Percentiles rank a stretch among this genome's conserved stretches.
These are phyloP conservation scores for Aphelinus atriplicis DNA, from an alignment of 1,140 invertebrate species.

Conservation along the genomic window DNA sequence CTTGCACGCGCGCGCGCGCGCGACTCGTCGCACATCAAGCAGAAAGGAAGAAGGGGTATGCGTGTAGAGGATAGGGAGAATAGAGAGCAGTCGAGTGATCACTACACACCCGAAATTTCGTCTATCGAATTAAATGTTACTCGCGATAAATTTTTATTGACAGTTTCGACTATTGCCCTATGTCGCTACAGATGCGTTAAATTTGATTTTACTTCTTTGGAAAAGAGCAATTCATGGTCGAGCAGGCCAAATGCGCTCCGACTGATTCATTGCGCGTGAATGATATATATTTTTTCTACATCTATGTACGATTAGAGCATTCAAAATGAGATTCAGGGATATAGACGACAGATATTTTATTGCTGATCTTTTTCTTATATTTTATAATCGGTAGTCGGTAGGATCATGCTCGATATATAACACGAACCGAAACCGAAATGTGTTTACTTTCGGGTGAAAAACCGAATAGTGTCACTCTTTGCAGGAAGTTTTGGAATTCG, in stretches of 20 bases:
- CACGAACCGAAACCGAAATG: too few species aligned
- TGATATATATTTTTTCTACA: too few species aligned
- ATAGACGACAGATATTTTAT: too few species aligned
- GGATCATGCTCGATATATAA: too few species aligned
- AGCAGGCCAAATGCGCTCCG: conserved; percentile 42
- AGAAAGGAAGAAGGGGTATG: conserved; percentile 25
- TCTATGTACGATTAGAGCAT: too few species aligned
- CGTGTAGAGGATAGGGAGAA: conserved; percentile 31
- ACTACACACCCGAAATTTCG: conserved; percentile 15
- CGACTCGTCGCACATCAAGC: conserved; percentile 21
- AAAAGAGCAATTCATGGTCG: conserved; percentile 27
- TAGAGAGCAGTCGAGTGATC: conserved; percentile 14
- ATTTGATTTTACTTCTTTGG: conserved; percentile 32
- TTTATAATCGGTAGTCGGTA: too few species aligned
- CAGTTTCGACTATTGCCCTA: not conserved
- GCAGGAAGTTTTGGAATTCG: too few species aligned
- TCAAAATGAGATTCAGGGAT: too few species aligned
- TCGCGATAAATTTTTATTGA: conserved; percentile 35
- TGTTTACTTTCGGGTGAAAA: too few species aligned
- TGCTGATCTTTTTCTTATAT: too few species aligned
- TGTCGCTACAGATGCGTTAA: not conserved
- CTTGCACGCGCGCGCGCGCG: conserved; percentile 2
- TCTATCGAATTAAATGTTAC: conserved; percentile 35
- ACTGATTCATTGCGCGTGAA: conserved; percentile 36
- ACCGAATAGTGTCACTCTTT: too few species aligned